Base-by-base conservation (phyloP, 2,888 invertebrate species). In the Poecilobothrus nobilitatus region DNA sequence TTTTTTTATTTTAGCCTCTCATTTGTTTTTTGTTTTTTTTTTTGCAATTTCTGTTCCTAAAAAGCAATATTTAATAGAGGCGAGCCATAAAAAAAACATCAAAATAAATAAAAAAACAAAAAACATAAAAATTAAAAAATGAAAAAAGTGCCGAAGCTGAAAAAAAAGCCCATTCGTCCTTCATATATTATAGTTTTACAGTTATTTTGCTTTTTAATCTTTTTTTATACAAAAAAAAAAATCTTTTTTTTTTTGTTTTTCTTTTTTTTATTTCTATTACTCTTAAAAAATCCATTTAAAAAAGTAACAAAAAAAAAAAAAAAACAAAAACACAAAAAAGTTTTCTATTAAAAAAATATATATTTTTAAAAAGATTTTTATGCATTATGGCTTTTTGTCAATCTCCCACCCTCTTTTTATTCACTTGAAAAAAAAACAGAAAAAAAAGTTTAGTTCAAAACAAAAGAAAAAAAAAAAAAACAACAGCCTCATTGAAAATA, bases 381-480 rank as follows among this genome's bases (percentile, higher is more conserved):
- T 53, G 53, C 53, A 53, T 53, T 53, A 53, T 53, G 53, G 18
- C 53, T 53, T 53, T 53, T 53, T 53, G 53, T 53, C 53, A 53
- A 53, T 53, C 53, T 53, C 8, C 12, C 8, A 37, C 12, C 37
- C 37, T 2, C 8, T 5, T 34, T 34, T 7, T 8, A 34, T 34
- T 34, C 34, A 7, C 34, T 7, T 34, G 8, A 5, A 34, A 27
- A 27, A 27, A 27, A 27, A 2, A 27, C 27, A 27, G 5, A 27
- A 27, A 27, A 27, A 27, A 27, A 27, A 27, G 27, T 27, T 27
- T 27, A 27, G 27, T 27, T 27, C 3, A 27, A 27, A 27, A 27
- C 27, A 27, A 27, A 27, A 27, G 27, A 27, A 27, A 27, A 27
- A 27, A 27, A 4, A 27, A 27, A 27, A 27, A 4, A 27, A 5